Evolutionary conservation across 2,113 vertebrate genomes (phyloP).

Genomic region (Apteryx owenii): DNA sequence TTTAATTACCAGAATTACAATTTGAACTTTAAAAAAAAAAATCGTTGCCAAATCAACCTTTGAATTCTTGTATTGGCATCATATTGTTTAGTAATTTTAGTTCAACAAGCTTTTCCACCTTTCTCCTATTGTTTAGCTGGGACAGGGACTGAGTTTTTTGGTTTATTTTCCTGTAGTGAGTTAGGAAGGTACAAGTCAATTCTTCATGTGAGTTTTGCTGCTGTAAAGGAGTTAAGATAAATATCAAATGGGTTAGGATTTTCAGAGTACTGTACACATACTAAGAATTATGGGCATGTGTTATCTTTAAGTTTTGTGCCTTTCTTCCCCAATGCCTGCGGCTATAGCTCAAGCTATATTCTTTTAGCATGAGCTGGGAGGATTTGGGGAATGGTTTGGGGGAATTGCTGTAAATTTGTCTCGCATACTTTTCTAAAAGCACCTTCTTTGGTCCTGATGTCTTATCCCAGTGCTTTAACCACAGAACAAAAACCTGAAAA

Average conservation of each 20-base stretch:
- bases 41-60: neutral
- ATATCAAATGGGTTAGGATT: neutral
- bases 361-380: neutral
- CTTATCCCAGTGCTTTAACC: neutral
- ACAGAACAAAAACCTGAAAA: neutral
- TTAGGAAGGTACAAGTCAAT: neutral
- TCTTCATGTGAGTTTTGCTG: neutral
- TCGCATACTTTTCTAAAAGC: neutral
- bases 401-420: neutral
- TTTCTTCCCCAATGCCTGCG: neutral
- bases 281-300: neutral
- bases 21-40: neutral
- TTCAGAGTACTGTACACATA: neutral
- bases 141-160: neutral
- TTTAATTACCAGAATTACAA: neutral
- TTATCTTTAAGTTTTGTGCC: neutral
- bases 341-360: neutral
- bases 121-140: neutral
- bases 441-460: neutral
- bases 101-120: neutral
- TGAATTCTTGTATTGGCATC: neutral
- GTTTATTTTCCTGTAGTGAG: neutral
- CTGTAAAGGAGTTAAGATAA: neutral
- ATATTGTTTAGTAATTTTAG: neutral
- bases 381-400: neutral